Evolutionary conservation across 2,113 vertebrate species (phyloP).

Genomic region (Apodemus sylvaticus): DNA sequence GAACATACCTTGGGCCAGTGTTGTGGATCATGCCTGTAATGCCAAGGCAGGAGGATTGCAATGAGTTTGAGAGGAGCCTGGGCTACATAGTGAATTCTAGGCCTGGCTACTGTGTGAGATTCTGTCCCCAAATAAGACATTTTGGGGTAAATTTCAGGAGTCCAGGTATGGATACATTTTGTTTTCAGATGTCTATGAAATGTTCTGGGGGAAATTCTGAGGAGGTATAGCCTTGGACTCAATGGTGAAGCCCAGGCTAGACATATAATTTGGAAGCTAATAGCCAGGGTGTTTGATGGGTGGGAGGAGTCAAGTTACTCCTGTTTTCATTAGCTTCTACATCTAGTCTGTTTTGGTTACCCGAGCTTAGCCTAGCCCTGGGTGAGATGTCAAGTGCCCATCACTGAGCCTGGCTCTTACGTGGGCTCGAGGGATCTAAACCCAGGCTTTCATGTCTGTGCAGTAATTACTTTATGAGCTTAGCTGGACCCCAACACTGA

Average conservation of each 20-base stretch:
- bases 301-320: background rate
- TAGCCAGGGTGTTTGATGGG: background rate
- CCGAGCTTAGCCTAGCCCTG: too few relatives aligned
- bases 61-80: background rate
- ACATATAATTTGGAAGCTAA: background rate
- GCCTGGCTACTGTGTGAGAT: background rate
- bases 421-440: too few relatives aligned
- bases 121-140: background rate
- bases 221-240: background rate
- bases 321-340: background rate
- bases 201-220: background rate
- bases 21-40: background rate
- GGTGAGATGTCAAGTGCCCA: too few relatives aligned
- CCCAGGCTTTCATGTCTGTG: too few relatives aligned
- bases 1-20: background rate
- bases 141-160: background rate
- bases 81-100: background rate
- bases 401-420: too few relatives aligned
- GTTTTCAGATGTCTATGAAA: background rate
- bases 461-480: too few relatives aligned
- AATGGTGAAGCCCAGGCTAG: background rate
- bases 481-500: too few relatives aligned
- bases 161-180: background rate
- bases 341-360: background rate
- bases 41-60: background rate